Conservation (phyloP, 2,113 vertebrate species). For the Rafetus swinhoei region DNA sequence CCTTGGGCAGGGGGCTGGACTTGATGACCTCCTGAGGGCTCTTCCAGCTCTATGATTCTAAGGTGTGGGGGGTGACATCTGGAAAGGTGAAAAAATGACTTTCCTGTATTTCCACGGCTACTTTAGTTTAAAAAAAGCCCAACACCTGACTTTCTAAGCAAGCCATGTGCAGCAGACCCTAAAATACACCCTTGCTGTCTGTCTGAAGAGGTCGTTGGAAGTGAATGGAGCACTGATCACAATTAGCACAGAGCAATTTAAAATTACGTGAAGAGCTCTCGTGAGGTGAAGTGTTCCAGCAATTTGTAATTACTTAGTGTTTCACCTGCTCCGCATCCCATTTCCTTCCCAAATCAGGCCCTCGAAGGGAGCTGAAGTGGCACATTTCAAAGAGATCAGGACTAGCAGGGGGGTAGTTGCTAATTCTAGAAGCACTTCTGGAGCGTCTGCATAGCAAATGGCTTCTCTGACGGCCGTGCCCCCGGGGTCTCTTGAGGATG, state of each 20-base stretch:
- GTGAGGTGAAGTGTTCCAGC: conserved; percentile 70
- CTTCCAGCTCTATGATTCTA: no score
- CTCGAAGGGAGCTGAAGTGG: conserved; percentile 69
- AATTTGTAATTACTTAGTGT: conserved; percentile 75
- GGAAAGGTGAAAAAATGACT: background rate
- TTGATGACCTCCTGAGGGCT: no score
- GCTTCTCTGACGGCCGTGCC: conserved; percentile 46
- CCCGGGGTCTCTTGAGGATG: conserved; percentile 26
- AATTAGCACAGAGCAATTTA: conserved; percentile 76
- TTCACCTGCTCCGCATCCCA: conserved; percentile 75
- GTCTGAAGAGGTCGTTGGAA: conserved; percentile 67
- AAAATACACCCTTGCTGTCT: conserved; percentile 60
- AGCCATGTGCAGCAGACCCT: conserved; percentile 45
- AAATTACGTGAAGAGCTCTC: conserved; percentile 78
- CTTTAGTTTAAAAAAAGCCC: background rate
- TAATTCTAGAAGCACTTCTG: conserved; percentile 76
- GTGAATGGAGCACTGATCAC: conserved; percentile 71
- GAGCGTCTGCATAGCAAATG: conserved; percentile 52
- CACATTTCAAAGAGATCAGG: conserved; percentile 64
- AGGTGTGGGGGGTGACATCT: background rate
- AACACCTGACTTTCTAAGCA: background rate
- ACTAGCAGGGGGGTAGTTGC: conserved; percentile 72
- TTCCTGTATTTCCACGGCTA: background rate
- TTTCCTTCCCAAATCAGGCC: conserved; percentile 75
- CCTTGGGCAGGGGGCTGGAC: no score